Conservation (phyloP, 2,113 vertebrate species). For the Furnarius figulus region DNA sequence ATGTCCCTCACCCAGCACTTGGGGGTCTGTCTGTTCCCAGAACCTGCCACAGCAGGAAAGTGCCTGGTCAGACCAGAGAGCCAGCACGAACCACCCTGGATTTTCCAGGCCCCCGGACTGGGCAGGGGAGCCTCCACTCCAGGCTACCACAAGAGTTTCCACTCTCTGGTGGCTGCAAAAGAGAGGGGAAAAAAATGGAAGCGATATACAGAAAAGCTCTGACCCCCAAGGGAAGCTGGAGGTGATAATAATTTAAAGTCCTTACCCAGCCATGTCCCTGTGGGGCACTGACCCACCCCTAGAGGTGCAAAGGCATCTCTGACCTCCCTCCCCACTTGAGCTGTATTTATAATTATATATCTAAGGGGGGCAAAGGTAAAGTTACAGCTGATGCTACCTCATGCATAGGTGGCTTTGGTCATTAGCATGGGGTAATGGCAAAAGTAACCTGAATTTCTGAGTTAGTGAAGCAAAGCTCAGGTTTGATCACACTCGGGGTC, state of each 20-base stretch:
- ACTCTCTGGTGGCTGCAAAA: not conserved
- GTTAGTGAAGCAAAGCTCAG: not conserved
- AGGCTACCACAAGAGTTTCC: not conserved
- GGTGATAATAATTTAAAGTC: not conserved
- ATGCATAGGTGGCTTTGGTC: not conserved
- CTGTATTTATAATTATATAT: not conserved
- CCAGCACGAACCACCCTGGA: not conserved
- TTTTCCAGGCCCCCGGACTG: not conserved
- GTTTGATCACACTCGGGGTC: no score
- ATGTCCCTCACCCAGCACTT: not conserved
- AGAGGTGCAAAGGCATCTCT: not conserved
- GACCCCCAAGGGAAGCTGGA: not conserved
- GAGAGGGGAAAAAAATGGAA: not conserved
- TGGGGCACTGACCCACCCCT: not conserved
- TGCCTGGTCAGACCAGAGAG: not conserved
- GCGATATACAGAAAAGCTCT: not conserved
- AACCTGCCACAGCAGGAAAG: not conserved
- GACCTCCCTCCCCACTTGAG: not conserved
- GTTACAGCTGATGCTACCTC: not conserved
- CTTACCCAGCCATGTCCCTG: no score
- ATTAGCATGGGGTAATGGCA: not conserved
- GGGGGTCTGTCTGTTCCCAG: not conserved
- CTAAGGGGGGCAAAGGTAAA: not conserved
- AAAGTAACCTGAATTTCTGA: not conserved
- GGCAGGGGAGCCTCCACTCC: not conserved